Evolutionary conservation across 2,113 vertebrate species (phyloP).

Genomic region (Catharus bicknelli): DNA sequence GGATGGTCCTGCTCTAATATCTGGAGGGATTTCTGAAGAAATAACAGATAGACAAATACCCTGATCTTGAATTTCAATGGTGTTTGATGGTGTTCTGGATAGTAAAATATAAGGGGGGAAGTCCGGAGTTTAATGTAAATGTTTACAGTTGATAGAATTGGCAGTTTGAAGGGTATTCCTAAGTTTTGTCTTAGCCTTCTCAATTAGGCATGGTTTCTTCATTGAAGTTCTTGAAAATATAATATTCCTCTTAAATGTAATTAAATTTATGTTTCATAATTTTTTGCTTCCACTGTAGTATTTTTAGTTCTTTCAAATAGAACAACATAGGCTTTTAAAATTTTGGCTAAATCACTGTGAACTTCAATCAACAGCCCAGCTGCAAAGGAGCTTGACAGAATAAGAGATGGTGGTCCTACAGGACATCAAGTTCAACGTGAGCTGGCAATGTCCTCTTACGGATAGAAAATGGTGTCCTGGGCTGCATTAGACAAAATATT

Average conservation of each 20-base stretch:
- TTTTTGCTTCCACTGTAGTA: not conserved
- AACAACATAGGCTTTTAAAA: not conserved
- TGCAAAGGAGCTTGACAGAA: not conserved
- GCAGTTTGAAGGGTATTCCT: not conserved
- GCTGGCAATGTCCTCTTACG: not conserved
- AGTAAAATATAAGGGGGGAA: not conserved
- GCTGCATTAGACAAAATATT: not conserved
- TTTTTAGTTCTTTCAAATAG: not conserved
- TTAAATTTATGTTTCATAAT: not conserved
- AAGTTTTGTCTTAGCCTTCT: not conserved
- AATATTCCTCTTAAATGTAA: not conserved
- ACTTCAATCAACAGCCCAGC: not conserved
- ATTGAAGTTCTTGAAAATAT: not conserved
- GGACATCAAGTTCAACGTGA: not conserved
- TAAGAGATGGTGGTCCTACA: accelerated
- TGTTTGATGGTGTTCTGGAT: not conserved
- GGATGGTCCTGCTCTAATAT: not conserved
- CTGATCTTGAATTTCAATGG: not conserved
- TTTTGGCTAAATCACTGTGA: not conserved
- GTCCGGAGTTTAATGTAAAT: not conserved
- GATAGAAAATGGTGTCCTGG: not conserved
- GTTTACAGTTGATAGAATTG: not conserved
- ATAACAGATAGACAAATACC: not conserved
- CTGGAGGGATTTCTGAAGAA: not conserved
- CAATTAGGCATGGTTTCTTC: not conserved